Evolutionary conservation across 1,140 invertebrate genomes (phyloP).

Genomic region (Papilio dardanus): DNA sequence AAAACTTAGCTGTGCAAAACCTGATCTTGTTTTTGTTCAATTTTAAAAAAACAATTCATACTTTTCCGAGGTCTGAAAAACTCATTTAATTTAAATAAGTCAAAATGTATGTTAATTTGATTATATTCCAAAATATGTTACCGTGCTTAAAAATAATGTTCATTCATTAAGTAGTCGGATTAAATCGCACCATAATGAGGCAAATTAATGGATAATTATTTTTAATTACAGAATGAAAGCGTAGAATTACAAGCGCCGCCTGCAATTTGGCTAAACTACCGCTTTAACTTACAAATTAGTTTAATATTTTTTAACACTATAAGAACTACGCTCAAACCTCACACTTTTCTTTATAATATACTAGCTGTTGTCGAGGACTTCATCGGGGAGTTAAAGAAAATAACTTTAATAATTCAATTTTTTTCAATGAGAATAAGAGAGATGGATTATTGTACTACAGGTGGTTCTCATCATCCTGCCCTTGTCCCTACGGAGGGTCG

Average conservation of each 20-base stretch:
- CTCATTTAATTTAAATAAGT: background rate
- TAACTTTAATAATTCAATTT: too few relatives aligned
- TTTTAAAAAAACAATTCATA: background rate
- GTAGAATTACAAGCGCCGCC: background rate
- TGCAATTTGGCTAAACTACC: constrained; percentile 6
- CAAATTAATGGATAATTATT: constrained; percentile 30
- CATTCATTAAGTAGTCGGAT: background rate
- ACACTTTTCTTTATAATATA: too few relatives aligned
- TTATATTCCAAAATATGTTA: background rate
- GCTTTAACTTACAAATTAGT: too few relatives aligned
- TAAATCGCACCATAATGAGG: constrained; percentile 16
- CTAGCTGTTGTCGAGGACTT: too few relatives aligned
- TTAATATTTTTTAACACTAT: too few relatives aligned
- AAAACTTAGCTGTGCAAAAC: background rate
- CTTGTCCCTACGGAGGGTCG: too few relatives aligned
- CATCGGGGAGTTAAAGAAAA: too few relatives aligned
- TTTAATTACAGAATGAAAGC: constrained; percentile 27
- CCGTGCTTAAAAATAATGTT: constrained; percentile 27
- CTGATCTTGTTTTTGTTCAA: background rate
- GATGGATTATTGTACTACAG: too few relatives aligned
- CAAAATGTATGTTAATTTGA: constrained; percentile 8
- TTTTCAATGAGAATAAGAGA: too few relatives aligned
- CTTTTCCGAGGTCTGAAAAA: background rate
- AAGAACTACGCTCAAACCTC: too few relatives aligned
- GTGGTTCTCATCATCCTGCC: too few relatives aligned